Evolutionary conservation across 1,140 invertebrate species (phyloP).

Genomic region (Drosophila ironensis): DNA sequence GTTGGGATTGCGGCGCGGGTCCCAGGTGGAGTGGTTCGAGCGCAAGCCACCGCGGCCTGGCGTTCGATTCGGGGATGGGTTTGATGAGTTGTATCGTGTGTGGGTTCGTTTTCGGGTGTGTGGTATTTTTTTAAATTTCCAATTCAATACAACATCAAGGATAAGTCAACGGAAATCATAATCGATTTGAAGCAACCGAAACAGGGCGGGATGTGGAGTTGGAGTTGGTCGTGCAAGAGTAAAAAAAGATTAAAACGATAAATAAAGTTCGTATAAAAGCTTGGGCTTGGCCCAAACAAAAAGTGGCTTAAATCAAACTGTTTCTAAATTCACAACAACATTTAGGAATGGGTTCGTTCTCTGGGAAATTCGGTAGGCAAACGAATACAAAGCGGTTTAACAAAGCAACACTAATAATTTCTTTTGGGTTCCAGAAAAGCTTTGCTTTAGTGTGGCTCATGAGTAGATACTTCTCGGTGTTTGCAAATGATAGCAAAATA

Average conservation of each 20-base stretch:
- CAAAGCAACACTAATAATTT: slow-evolving; percentile 69
- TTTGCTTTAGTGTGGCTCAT: slow-evolving; percentile 38
- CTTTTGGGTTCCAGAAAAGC: slow-evolving; percentile 59
- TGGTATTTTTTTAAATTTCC: slow-evolving; percentile 61
- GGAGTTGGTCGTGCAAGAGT: slow-evolving; percentile 17
- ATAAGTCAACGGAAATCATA: slow-evolving; percentile 58
- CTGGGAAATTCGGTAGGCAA: background rate
- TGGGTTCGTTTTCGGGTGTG: slow-evolving; percentile 38
- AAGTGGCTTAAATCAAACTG: slow-evolving; percentile 1
- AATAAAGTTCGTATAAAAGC: slow-evolving; percentile 10
- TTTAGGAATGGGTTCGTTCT: slow-evolving; percentile 52
- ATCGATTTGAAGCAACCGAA: slow-evolving; percentile 54
- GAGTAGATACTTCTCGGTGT: slow-evolving; percentile 19
- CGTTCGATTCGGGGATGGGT: slow-evolving; percentile 6
- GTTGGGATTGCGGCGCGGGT: slow-evolving; percentile 89
- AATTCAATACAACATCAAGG: slow-evolving; percentile 76
- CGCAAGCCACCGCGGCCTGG: slow-evolving; percentile 82
- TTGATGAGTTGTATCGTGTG: slow-evolving; percentile 23
- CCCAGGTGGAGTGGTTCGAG: slow-evolving; percentile 91
- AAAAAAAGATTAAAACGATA: slow-evolving; percentile 39
- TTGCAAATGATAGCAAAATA: slow-evolving; percentile 71
- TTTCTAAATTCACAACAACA: slow-evolving; percentile 71
- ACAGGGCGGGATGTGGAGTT: slow-evolving; percentile 33
- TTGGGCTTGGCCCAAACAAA: slow-evolving; percentile 8
- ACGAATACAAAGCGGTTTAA: slow-evolving; percentile 53